Evolutionary conservation across 2,888 invertebrate species (phyloP).

Genomic region (Xylota segnis): DNA sequence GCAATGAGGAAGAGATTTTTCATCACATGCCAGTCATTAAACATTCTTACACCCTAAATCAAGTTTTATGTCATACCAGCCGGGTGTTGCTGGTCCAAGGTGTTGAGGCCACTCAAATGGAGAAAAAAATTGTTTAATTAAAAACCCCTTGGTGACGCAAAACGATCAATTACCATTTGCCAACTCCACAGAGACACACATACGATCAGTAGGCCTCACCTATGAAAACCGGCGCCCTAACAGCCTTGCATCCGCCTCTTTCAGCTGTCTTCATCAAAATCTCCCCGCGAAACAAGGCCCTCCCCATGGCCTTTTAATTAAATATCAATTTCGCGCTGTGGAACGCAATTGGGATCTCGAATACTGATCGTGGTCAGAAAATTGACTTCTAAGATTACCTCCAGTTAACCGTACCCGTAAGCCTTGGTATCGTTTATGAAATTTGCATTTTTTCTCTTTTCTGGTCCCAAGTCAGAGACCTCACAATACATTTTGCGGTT

Average conservation of each 20-base stretch:
- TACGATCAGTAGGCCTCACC: conserved; percentile 46
- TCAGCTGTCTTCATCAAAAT: neutral
- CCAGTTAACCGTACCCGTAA: conserved; percentile 5
- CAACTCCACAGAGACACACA: neutral
- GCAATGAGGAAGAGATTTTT: conserved; percentile 72
- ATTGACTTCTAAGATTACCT: conserved; percentile 48
- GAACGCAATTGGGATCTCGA: conserved; percentile 49
- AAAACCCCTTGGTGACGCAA: conserved; percentile 1
- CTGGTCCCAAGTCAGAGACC: conserved; percentile 47
- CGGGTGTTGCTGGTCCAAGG: conserved; percentile 19
- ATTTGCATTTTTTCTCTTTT: conserved; percentile 38
- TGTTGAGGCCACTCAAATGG: neutral
- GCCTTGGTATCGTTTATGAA: conserved; percentile 33
- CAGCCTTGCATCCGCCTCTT: conserved; percentile 34
- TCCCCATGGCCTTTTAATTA: conserved; percentile 59
- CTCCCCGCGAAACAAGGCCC: neutral
- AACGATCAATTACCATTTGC: conserved; percentile 28
- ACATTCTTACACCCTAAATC: conserved; percentile 58
- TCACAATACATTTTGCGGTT: conserved; percentile 34
- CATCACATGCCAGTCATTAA: conserved; percentile 53
- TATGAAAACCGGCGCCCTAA: conserved; percentile 21
- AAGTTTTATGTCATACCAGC: conserved; percentile 37
- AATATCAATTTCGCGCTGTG: conserved; percentile 61
- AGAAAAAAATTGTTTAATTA: conserved; percentile 8
- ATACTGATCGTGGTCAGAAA: conserved; percentile 54